Evolutionary conservation across 2,113 vertebrate genomes (phyloP).

Genomic region (Dascyllus trimaculatus): DNA sequence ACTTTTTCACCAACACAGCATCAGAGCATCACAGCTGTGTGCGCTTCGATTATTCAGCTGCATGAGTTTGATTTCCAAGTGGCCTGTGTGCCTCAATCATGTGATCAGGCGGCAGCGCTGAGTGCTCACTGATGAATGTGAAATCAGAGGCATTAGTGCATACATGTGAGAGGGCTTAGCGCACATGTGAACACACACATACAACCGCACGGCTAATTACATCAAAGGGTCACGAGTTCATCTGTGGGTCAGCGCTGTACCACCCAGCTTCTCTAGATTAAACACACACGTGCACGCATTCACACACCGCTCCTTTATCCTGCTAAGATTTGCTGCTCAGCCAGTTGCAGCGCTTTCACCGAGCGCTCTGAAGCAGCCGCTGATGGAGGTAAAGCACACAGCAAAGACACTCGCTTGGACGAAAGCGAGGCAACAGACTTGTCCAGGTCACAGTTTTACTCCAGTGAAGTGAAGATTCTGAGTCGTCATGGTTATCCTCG

Average conservation of each 20-base stretch:
- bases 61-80: slow-evolving; percentile 36
- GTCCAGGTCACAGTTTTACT: too few species aligned
- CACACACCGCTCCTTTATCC: too few species aligned
- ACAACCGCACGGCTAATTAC: slow-evolving; percentile 4
- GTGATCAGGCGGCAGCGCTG: slow-evolving; percentile 42
- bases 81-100: slow-evolving; percentile 45
- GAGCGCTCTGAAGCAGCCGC: too few species aligned
- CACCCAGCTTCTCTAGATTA: not conserved
- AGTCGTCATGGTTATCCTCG: too few species aligned
- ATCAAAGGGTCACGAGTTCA: slow-evolving; percentile 19
- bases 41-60: slow-evolving; percentile 44
- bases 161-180: slow-evolving; percentile 52
- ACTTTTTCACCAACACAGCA: too few species aligned
- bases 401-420: too few species aligned
- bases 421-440: too few species aligned
- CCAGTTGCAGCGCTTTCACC: too few species aligned
- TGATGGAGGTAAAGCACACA: too few species aligned
- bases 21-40: not conserved
- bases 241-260: not conserved
- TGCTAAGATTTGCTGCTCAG: too few species aligned
- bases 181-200: slow-evolving; percentile 31
- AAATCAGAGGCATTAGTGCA: slow-evolving; percentile 45
- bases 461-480: too few species aligned
- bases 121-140: slow-evolving; percentile 39
- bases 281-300: not conserved